Evolutionary conservation across 2,797 vertebrate species (phyloP).

Genomic region (Cynodonichthys magdalenae): DNA sequence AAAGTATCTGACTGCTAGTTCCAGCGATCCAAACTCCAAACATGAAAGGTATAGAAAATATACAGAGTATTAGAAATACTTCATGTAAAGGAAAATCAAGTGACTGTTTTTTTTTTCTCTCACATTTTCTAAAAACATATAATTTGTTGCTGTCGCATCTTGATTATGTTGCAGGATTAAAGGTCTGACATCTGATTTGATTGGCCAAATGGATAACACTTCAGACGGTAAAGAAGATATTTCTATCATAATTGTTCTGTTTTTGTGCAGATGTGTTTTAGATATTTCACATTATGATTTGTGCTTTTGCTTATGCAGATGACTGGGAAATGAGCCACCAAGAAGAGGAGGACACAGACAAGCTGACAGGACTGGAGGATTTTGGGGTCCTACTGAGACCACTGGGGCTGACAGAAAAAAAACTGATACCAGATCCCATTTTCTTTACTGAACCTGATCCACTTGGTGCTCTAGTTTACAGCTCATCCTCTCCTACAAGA

Average conservation of each 20-base stretch:
- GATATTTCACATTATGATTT: neutral
- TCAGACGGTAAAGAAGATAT: conserved; percentile 77
- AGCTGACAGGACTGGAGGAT: conserved; percentile 84
- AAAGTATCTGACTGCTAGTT: conserved; percentile 80
- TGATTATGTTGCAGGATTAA: conserved; percentile 67
- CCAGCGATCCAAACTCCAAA: conserved; percentile 68
- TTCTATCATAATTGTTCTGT: neutral
- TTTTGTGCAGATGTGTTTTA: neutral
- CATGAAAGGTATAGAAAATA: conserved; percentile 70
- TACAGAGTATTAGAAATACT: neutral
- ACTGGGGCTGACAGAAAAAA: conserved; percentile 83
- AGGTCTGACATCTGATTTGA: conserved; percentile 82
- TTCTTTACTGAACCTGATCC: conserved; percentile 82
- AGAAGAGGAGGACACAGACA: conserved; percentile 72
- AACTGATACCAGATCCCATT: conserved; percentile 82
- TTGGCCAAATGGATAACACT: conserved; percentile 80
- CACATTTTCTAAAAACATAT: neutral
- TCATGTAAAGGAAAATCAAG: neutral
- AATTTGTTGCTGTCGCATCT: conserved; percentile 2
- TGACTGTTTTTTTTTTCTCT: neutral
- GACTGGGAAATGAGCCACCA: conserved; percentile 82
- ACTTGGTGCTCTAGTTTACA: conserved; percentile 78
- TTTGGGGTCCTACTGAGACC: conserved; percentile 81
- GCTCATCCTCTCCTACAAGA: conserved; percentile 45
- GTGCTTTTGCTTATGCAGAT: conserved; percentile 61